phyloP scores from a whole-genome alignment of 2,888 invertebrate species.

The Aphidius colemani region DNA sequence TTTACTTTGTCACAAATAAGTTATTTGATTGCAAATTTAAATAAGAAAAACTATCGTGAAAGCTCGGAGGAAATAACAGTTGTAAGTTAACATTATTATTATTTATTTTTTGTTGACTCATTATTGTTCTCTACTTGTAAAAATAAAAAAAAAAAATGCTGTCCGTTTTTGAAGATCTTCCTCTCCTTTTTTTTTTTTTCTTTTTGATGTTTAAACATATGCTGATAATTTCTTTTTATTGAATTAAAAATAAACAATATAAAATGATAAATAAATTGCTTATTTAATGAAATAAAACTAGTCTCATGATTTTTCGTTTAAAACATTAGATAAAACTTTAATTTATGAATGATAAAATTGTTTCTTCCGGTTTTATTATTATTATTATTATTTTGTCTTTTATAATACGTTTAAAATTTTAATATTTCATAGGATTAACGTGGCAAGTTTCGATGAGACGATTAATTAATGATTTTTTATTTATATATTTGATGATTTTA shows the following conservation, averaged over 20 bases:
- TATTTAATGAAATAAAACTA: too few species aligned
- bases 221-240: background rate
- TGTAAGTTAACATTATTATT: conserved; percentile 67
- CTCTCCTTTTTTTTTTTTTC: background rate
- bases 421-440: too few species aligned
- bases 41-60: conserved; percentile 93
- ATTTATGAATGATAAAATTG: too few species aligned
- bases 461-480: background rate
- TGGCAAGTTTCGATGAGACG: too few species aligned
- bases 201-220: background rate
- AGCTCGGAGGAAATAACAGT: conserved; percentile 86
- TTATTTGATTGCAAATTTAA: conserved; percentile 94
- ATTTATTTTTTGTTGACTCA: conserved; percentile 35
- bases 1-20: conserved; percentile 98
- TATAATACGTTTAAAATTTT: too few species aligned
- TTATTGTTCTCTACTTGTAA: too few species aligned
- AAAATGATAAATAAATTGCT: too few species aligned
- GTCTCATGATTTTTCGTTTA: too few species aligned
- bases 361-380: too few species aligned
- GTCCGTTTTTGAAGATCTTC: background rate
- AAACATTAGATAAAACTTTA: too few species aligned
- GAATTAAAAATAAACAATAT: too few species aligned
- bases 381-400: too few species aligned
- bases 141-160: background rate
- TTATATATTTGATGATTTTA: background rate